Percentiles rank a stretch among this genome's conserved stretches.
Conservation (phyloP, 1,140 invertebrate species). For the Popillia japonica region DNA sequence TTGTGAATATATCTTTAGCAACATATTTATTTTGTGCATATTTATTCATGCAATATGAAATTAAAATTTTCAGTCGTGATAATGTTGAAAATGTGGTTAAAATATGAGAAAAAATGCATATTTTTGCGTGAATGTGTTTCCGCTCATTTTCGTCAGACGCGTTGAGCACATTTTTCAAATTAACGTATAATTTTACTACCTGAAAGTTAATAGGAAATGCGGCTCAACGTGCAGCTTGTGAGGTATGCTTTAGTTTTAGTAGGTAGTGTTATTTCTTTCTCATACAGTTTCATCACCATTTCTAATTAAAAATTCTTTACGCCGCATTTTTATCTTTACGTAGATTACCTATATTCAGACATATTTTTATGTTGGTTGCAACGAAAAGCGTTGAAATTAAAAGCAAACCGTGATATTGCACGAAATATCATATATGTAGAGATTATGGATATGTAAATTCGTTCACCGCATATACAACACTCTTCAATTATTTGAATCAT, state of each 20-base stretch:
- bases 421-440: no score
- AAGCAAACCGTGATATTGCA: no score
- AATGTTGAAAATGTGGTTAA: neutral
- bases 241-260: neutral
- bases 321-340: no score
- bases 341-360: no score
- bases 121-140: neutral
- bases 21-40: neutral
- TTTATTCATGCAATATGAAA: neutral
- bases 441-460: no score
- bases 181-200: neutral
- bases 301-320: no score
- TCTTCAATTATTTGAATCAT: no score
- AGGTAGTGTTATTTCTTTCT: neutral
- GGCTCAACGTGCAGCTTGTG: neutral
- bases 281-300: neutral
- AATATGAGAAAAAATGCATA: neutral
- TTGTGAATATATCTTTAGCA: neutral
- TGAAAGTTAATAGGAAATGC: neutral
- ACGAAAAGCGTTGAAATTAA: no score
- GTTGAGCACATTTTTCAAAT: neutral
- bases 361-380: no score
- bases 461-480: no score
- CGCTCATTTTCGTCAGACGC: neutral
- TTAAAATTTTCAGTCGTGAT: neutral